Base-by-base conservation (phyloP, 2,113 vertebrate genomes). In the Dendrocopos noguchii region DNA sequence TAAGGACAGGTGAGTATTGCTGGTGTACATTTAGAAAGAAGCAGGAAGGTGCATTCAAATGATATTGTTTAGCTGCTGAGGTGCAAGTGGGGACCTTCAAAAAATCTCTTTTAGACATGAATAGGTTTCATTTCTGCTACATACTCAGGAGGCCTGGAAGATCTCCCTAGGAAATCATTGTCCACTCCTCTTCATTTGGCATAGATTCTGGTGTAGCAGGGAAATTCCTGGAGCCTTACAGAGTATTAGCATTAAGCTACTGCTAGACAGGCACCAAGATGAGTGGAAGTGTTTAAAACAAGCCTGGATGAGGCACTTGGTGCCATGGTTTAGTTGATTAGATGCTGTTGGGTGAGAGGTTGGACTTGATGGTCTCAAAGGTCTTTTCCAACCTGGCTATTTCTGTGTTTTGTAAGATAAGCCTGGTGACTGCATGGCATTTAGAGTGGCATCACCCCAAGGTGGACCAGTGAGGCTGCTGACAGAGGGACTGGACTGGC, bases 151-250 rank as follows among this genome's bases (percentile, higher is more conserved):
- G 53, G 39, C 20, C 73, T 91, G 75, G 72, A 63, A 89, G 59
- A 73, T 72, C 71, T 72, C 21, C 74, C 64, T 33, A 13, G 10
- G 7, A 72, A 59, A 79, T 76, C 89, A 92, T 59, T 79, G 67
- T 78, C 78, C 55, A 53, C 63, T 79, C 72, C 68, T 87, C 67
- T 87, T 76, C 34, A 50, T 73, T 81, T 67, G 72, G 36, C 81
- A 46, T 47, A 33, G 27, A 55, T 66, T 50, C 55, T 59, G 18
- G 50, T 76, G 44, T 63, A 53, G 10, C 27, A 46, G 70, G 50
- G 66, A 87, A 87, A 87, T 47, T 92, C 75, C 89, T n/a, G 34
- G 82, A 70, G 67, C 15, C 50, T 95, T 65, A 53, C n/a, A 68
- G 77, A 33, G 55, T 42, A 44, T 61, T 72, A 92, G 28, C 9